phyloP scores from a whole-genome alignment of 2,113 vertebrate genomes.

The Festucalex cinctus region DNA sequence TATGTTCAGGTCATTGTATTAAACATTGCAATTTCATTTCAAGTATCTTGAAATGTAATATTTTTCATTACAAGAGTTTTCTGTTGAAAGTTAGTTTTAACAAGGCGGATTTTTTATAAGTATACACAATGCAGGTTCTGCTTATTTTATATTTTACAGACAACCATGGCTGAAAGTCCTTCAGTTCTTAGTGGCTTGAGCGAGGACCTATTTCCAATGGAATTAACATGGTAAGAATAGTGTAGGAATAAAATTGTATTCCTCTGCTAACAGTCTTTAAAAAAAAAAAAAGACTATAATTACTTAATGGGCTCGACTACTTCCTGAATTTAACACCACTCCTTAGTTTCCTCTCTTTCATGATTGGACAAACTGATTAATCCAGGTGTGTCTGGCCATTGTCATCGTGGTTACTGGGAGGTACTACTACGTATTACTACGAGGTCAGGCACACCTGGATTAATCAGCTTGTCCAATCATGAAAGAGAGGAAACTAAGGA shows the following conservation, averaged over 20 bases:
- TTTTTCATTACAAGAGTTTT: not conserved
- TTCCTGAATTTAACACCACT: too few relatives aligned
- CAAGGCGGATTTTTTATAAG: not conserved
- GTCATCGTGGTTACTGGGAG: too few relatives aligned
- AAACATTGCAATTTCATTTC: not conserved
- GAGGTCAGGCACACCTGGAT: too few relatives aligned
- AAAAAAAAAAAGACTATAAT: too few relatives aligned
- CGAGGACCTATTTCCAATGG: rapidly evolving
- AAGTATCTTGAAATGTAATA: not conserved
- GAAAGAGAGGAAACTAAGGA: too few relatives aligned
- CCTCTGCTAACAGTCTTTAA: not conserved
- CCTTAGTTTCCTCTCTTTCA: too few relatives aligned
- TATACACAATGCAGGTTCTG: not conserved
- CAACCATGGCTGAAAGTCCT: not conserved
- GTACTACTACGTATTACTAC: too few relatives aligned
- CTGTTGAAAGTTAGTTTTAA: not conserved
- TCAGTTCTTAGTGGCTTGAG: not conserved
- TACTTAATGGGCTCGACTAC: too few relatives aligned
- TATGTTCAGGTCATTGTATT: not conserved
- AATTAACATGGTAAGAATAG: conserved; percentile 2
- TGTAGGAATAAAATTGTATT: conserved; percentile 9
- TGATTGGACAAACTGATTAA: too few relatives aligned
- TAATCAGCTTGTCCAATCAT: too few relatives aligned
- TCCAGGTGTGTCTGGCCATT: too few relatives aligned
- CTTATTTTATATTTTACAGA: not conserved